Percentiles rank a stretch among this genome's conserved stretches.
Conservation (phyloP, 2,888 invertebrate species). For the Dolichopus griseipennis region DNA sequence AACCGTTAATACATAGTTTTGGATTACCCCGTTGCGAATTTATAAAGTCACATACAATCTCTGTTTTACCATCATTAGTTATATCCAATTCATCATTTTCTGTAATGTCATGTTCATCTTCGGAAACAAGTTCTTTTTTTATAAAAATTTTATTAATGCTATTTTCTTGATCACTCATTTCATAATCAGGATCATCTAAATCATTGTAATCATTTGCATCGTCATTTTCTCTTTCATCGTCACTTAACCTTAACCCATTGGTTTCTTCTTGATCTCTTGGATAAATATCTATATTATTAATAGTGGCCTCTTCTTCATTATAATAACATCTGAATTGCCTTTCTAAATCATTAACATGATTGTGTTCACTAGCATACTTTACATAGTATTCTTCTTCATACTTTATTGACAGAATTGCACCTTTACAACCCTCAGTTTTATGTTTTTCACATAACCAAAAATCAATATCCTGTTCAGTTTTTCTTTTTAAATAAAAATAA, state of each 20-base stretch:
- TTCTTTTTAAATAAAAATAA: slow-evolving; percentile 7
- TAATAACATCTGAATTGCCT: background rate
- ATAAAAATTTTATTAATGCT: background rate
- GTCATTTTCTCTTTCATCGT: background rate
- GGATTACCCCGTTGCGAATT: background rate
- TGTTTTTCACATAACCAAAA: background rate
- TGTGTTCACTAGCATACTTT: background rate
- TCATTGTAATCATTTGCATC: background rate
- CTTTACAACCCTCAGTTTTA: background rate
- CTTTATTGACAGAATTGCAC: background rate
- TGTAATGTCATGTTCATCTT: background rate
- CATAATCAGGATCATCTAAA: background rate
- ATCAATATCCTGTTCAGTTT: background rate
- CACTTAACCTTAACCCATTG: background rate
- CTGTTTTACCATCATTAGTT: background rate
- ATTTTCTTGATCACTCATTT: background rate
- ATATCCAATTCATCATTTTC: background rate
- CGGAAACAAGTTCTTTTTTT: background rate
- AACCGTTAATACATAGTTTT: background rate
- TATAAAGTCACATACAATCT: background rate
- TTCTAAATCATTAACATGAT: slow-evolving; percentile 1
- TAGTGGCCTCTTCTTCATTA: background rate
- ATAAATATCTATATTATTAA: background rate
- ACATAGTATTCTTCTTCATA: background rate
- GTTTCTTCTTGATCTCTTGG: background rate